Percentiles rank a stretch among this genome's conserved stretches.
phyloP scores from a whole-genome alignment of 2,113 vertebrate species.

The Ageneiosus marmoratus region DNA sequence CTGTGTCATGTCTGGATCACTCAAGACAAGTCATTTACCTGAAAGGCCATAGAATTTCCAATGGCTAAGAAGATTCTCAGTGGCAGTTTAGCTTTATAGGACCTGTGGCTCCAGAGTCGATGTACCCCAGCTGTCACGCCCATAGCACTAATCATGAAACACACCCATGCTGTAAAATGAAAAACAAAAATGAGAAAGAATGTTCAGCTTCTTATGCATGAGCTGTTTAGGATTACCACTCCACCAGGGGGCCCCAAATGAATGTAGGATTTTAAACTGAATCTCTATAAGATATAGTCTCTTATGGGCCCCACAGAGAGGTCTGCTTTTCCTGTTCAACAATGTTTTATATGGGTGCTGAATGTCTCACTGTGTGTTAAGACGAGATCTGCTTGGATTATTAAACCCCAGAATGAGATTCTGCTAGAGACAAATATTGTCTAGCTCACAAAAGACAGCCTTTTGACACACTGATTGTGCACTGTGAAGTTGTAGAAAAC shows the following conservation, averaged over 20 bases:
- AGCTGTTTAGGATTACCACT: neutral
- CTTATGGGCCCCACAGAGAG: conserved; percentile 18
- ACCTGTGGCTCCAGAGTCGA: conserved; percentile 91
- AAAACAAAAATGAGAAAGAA: conserved; percentile 24
- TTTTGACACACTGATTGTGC: conserved; percentile 69
- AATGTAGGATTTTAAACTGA: neutral
- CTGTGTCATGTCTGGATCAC: neutral
- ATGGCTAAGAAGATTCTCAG: conserved; percentile 81
- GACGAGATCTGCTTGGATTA: conserved; percentile 59
- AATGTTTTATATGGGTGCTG: conserved; percentile 58
- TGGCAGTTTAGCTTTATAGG: conserved; percentile 85
- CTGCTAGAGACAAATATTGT: conserved; percentile 64
- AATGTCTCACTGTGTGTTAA: conserved; percentile 64
- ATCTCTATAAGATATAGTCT: neutral
- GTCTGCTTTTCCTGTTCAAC: conserved; percentile 43
- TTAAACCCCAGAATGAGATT: conserved; percentile 58
- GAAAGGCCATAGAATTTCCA: conserved; percentile 86
- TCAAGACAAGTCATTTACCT: conserved; percentile 73
- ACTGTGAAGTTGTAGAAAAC: conserved; percentile 68
- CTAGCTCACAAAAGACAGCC: conserved; percentile 67
- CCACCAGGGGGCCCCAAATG: neutral
- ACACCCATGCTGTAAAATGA: conserved; percentile 68
- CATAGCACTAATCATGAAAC: conserved; percentile 76
- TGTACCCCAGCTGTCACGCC: conserved; percentile 89
- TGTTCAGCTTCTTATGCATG: conserved; percentile 29